A percentile compares a stretch with the other conserved stretches of the same genome.
phyloP scores from a whole-genome alignment of 2,888 invertebrate genomes.

The Osmoderma eremita region DNA sequence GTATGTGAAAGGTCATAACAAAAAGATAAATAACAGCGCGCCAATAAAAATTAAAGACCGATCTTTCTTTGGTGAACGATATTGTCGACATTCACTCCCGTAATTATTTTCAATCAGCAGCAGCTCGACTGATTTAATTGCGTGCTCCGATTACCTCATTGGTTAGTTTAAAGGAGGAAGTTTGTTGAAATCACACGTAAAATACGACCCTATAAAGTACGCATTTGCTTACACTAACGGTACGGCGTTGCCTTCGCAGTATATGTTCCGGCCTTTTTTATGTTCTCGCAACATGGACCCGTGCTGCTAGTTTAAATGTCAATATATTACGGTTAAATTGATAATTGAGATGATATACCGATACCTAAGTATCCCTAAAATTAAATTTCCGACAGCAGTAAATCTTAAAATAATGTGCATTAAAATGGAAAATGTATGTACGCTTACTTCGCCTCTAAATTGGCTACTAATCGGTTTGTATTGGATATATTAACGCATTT shows the following conservation, averaged over 20 bases:
- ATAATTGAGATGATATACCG: conserved; percentile 13
- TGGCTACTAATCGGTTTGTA: too few relatives aligned
- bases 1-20: too few relatives aligned
- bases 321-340: conserved; percentile 26
- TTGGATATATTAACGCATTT: too few relatives aligned
- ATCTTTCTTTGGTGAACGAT: too few relatives aligned
- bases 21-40: too few relatives aligned
- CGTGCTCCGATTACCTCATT: conserved; percentile 30
- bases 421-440: too few relatives aligned
- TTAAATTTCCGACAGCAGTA: too few relatives aligned
- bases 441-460: too few relatives aligned
- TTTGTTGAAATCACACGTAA: conserved; percentile 36
- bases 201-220: conserved; percentile 28
- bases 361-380: neutral
- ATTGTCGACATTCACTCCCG: conserved; percentile 6
- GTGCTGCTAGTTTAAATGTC: conserved; percentile 11
- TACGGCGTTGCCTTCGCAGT: neutral
- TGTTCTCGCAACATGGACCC: neutral
- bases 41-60: too few relatives aligned
- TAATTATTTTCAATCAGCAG: conserved; percentile 23
- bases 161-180: conserved; percentile 29
- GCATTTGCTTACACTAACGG: conserved; percentile 28
- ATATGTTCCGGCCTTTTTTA: conserved; percentile 2
- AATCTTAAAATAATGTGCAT: too few relatives aligned
- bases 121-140: conserved; percentile 22